A percentile compares a stretch with the other conserved stretches of the same genome.
Evolutionary conservation across 2,113 vertebrate genomes (phyloP).

Genomic region (Cynoglossus semilaevis): DNA sequence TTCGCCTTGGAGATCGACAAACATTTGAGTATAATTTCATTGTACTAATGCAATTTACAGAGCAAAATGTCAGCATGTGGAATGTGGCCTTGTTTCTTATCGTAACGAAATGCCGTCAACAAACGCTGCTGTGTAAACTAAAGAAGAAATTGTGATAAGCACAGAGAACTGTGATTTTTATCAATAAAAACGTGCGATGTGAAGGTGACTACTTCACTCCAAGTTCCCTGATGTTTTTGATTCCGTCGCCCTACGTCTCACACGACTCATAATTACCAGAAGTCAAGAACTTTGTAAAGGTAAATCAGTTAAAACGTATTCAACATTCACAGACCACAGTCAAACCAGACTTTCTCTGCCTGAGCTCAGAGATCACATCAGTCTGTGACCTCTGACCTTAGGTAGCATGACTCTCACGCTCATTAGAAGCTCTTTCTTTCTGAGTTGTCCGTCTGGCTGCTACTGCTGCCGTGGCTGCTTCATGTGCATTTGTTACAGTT

Average conservation of each 20-base stretch:
- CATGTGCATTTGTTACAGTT: no score
- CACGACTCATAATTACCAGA: no score
- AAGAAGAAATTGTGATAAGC: conserved; percentile 14
- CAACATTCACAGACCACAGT: no score
- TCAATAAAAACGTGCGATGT: no score
- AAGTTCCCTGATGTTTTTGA: no score
- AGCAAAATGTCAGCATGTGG: conserved; percentile 4
- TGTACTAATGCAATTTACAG: background rate
- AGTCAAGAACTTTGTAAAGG: no score
- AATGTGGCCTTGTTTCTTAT: conserved; percentile 8
- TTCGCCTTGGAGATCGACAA: conserved; percentile 5
- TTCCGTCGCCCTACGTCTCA: no score
- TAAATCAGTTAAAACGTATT: no score
- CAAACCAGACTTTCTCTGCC: conserved; percentile 16
- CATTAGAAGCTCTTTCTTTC: conserved; percentile 6
- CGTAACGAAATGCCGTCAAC: conserved; percentile 25
- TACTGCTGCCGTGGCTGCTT: no score
- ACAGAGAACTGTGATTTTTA: background rate
- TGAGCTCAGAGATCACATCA: conserved; percentile 6
- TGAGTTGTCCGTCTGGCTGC: no score
- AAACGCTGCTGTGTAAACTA: conserved; percentile 22
- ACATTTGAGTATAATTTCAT: background rate
- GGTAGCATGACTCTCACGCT: conserved; percentile 3
- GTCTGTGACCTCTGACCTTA: conserved; percentile 40
- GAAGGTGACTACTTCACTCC: no score